phyloP scores from a whole-genome alignment of 2,113 vertebrate species.

The Callocephalon fimbriatum region DNA sequence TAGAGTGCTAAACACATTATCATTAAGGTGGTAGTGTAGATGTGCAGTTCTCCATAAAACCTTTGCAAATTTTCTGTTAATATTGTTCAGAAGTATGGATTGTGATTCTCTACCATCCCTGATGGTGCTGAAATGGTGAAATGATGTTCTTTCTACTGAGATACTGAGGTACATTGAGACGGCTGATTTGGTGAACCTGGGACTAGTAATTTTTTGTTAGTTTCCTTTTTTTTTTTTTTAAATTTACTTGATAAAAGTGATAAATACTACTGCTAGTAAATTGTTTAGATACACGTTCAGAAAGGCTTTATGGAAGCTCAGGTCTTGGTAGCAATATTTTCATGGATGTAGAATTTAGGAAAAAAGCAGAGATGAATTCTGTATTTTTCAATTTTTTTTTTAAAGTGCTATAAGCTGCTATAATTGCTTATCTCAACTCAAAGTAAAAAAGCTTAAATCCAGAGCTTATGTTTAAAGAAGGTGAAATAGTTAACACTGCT shows the following conservation, averaged over 20 bases:
- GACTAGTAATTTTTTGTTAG: accelerated
- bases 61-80: neutral
- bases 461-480: accelerated
- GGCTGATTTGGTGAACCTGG: neutral
- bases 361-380: neutral
- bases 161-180: neutral
- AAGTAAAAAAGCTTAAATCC: neutral
- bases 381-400: neutral
- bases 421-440: neutral
- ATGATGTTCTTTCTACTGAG: neutral
- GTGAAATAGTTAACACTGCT: neutral
- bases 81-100: neutral
- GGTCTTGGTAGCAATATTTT: neutral
- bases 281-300: neutral
- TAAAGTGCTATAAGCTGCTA: neutral
- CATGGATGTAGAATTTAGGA: neutral
- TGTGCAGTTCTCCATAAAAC: neutral
- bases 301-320: neutral
- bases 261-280: neutral
- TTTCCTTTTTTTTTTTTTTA: neutral
- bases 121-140: neutral
- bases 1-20: neutral
- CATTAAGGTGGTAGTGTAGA: neutral
- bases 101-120: neutral
- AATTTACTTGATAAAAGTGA: neutral